Conservation (phyloP, 1,140 invertebrate genomes). For the Ladona fulva region DNA sequence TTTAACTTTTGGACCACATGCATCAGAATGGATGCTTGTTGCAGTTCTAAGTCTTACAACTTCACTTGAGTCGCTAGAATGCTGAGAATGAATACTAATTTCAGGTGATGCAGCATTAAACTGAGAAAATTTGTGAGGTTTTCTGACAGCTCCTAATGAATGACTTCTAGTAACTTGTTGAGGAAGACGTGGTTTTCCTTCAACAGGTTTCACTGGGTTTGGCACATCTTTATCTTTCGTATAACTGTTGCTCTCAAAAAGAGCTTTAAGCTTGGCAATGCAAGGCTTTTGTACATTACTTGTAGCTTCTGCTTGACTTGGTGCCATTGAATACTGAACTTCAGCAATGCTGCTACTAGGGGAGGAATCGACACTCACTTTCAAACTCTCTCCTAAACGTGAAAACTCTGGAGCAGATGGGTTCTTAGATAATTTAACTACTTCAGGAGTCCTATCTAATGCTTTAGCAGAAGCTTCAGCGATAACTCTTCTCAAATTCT, state of each 20-base stretch:
- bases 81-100: no score
- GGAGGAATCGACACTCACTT: slow-evolving; percentile 11
- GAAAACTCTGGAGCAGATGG: no score
- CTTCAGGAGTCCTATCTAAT: no score
- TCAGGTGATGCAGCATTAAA: no score
- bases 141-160: slow-evolving; percentile 24
- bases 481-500: no score
- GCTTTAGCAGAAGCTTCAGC: no score
- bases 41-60: no score
- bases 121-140: not conserved
- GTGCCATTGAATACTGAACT: not conserved
- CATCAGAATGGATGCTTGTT: no score
- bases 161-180: slow-evolving; percentile 24
- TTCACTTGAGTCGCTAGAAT: no score
- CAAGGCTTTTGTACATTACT: slow-evolving; percentile 34
- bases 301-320: slow-evolving; percentile 15
- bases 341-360: not conserved
- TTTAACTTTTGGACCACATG: no score
- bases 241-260: slow-evolving; percentile 35
- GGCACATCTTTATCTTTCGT: slow-evolving; percentile 22
- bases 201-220: slow-evolving; percentile 14
- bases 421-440: no score
- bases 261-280: slow-evolving; percentile 38
- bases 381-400: not conserved
- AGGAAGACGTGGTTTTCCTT: slow-evolving; percentile 12